Evolutionary conservation across 1,140 invertebrate genomes (phyloP), one percentile per base, ranked within the genome.

Genomic region (Saxidomus purpurata): DNA sequence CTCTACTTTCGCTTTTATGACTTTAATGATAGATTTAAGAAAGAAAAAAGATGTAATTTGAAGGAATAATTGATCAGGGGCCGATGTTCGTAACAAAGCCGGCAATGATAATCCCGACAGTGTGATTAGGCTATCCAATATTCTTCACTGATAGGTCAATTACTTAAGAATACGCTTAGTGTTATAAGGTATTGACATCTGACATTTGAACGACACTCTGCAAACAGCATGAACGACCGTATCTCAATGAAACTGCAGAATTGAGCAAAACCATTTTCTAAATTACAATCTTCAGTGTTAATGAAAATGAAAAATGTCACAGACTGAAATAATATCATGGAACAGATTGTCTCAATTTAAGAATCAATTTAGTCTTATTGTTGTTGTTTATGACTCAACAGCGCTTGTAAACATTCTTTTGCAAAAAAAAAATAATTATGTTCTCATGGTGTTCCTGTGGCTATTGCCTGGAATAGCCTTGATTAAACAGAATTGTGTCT

Each of bases 1-100:
- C 43, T 76, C 31, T 15, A 67, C 71, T 79, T 63, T 59, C 36
- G 52, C 47, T 67, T 79, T 87, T 87, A 87, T 87, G 63, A 43
- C 77, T 67, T 71, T 89, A 89, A 89, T 89, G 77, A 89, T 43
- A 89, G 59, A 81, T 89, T 82, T 47, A 40, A 40, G 38, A 52
- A 77, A 40, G 76, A 59, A 79, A 86, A 74, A 79, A 87, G 69
- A 63, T 80, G 55, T 80, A 89, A 89, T 89, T 89, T 89, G 31
- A 55, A 55, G 61, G 77, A 81, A 89, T 89, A 89, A 89, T 89
- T 81, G 76, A 69, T 67, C 59, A 49, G 19, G 52, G 74, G 43
- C 17, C 52, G 69, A 17, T 47, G 49, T 47, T 77, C 13, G 43
- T 59, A 49, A 87, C 83, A 85, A 74, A 79, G 74, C 28, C 28